phyloP scores from a whole-genome alignment of 2,888 invertebrate species.

The Scaeva pyrastri region DNA sequence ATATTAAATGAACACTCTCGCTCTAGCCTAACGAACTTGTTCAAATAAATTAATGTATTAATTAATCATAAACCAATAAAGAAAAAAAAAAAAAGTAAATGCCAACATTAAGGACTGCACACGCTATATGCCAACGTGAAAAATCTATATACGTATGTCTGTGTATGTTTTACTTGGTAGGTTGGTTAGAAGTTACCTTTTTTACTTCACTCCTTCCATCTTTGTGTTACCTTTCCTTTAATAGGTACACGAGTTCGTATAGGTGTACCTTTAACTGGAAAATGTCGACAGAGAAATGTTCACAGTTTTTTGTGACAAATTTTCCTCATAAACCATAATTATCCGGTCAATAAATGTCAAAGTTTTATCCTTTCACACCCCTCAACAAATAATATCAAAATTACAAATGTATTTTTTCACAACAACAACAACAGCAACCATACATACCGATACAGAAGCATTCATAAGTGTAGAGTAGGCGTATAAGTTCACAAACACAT shows the following conservation, averaged over 20 bases:
- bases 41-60: constrained; percentile 63
- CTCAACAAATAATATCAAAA: constrained; percentile 13
- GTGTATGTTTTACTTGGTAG: too few species aligned
- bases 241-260: too few species aligned
- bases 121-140: constrained; percentile 4
- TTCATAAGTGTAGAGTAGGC: too few species aligned
- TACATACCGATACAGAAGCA: too few species aligned
- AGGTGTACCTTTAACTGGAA: background rate
- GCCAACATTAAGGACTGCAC: constrained; percentile 24
- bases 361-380: constrained; percentile 69
- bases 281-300: constrained; percentile 11
- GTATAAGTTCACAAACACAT: background rate
- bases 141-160: background rate
- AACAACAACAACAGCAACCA: background rate
- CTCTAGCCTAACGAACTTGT: constrained; percentile 16
- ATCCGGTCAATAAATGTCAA: constrained; percentile 74
- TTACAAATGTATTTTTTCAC: background rate
- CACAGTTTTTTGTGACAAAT: constrained; percentile 57
- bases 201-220: too few species aligned
- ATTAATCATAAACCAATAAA: constrained; percentile 70
- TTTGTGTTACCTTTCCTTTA: too few species aligned
- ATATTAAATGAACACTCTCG: background rate
- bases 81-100: constrained; percentile 37
- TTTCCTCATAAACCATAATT: constrained; percentile 71
- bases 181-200: too few species aligned